These are phyloP conservation scores for Oceanodroma tethys DNA, from an alignment of 2,113 vertebrate species.

Conservation along the genomic window DNA sequence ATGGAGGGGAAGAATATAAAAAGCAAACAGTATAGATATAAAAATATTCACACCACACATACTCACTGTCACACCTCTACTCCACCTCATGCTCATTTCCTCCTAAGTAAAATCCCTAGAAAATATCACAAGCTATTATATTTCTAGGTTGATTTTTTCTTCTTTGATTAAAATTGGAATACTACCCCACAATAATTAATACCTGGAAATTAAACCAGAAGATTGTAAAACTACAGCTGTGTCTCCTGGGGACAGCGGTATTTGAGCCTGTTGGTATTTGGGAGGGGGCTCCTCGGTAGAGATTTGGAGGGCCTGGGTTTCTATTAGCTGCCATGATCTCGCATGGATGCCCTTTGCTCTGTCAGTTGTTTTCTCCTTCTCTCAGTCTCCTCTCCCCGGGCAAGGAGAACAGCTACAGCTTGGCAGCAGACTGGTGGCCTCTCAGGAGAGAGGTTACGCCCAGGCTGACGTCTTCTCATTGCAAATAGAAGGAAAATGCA, in stretches of 20 bases:
- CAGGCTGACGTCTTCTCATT: not conserved
- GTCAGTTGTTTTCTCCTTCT: not conserved
- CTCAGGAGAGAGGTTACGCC: not conserved
- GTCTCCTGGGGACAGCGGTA: not conserved
- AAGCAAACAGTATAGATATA: not conserved
- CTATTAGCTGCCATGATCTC: not conserved
- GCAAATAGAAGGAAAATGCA: not conserved
- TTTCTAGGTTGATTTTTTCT: not conserved
- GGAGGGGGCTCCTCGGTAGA: accelerated
- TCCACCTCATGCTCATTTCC: not conserved
- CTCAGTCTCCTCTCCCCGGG: not conserved
- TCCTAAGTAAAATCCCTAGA: not conserved
- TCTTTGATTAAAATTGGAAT: not conserved
- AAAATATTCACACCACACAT: not conserved
- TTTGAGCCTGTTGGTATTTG: not conserved
- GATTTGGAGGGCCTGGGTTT: not conserved
- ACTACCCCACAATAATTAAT: not conserved
- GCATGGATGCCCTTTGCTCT: not conserved
- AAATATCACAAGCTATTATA: not conserved
- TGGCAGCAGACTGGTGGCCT: not conserved
- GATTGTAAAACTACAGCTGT: not conserved
- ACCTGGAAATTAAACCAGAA: not conserved
- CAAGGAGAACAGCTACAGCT: not conserved
- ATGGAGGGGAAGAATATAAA: not conserved
- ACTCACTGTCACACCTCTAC: not conserved